Evolutionary conservation across 2,888 invertebrate genomes (phyloP), one percentile per base, ranked within the genome.

Genomic region (Sympetrum striolatum): DNA sequence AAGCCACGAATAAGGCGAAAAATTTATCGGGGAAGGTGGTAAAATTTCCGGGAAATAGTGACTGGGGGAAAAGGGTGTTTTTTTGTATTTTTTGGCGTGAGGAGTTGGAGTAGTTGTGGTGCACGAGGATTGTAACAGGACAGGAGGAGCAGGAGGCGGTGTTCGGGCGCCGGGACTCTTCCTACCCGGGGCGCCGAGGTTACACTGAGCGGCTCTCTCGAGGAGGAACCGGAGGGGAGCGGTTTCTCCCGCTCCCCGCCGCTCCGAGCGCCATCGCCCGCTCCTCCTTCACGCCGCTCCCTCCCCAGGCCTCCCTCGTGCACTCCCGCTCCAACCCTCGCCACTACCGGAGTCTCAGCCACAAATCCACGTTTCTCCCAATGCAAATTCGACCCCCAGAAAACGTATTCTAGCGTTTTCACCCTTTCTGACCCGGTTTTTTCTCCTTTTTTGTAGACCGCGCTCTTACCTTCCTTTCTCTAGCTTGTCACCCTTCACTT

Each of bases 111-210:
- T 31, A 12, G 39, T n/a, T 35, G 39, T 37, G 37, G 80, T 44
- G 80, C 22, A 80, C 37, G 39, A 44, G 73, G 73, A 53, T 73
- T 25, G 73, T 73, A 73, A 73, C 31, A 73, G 73, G 37, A 37
- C 10, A 37, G 80, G 80, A 37, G 80, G 80, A 80, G 22, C 37
- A 39, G 37, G 80, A 80, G 37, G 80, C 39, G 39, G 80, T n/a
- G 39, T 37, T 14, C 37, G n/a, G 82, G 82, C 58, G 82, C 82
- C 82, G 82, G 82, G 82, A 58, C 18, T 82, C 58, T 58, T 82
- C n/a, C 82, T 58, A 82, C 82, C 82, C 82, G 82, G 82, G 58
- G 82, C 82, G 82, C 82, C 82, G 82, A 31, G 82, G 53, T 53
- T 82, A 31, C 82, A 82, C 82, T 82, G 82, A 58, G 82, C 53